Conservation (phyloP, 1,140 invertebrate species). For the Bombus ignitus region DNA sequence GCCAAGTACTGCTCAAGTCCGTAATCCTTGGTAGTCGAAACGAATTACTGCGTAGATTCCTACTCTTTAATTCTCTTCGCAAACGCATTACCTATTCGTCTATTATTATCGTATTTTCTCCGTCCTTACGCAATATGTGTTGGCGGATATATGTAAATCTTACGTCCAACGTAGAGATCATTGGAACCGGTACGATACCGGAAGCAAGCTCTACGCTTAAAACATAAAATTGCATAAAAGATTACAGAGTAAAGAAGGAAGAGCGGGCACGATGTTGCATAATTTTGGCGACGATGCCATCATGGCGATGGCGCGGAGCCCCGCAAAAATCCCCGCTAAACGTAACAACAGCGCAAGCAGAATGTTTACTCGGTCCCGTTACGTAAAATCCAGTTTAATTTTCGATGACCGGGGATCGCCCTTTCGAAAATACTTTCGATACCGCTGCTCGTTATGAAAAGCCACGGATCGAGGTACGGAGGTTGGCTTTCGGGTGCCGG, state of each 20-base stretch:
- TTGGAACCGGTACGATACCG: too few relatives aligned
- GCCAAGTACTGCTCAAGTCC: too few relatives aligned
- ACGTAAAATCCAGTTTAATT: constrained; percentile 16
- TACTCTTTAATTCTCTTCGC: too few relatives aligned
- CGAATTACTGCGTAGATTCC: too few relatives aligned
- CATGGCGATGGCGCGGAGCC: neutral
- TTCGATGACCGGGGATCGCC: neutral
- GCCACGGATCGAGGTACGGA: neutral
- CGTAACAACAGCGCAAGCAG: neutral
- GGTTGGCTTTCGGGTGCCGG: neutral
- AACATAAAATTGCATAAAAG: too few relatives aligned
- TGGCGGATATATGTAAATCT: too few relatives aligned
- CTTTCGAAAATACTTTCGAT: constrained; percentile 26
- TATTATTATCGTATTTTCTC: too few relatives aligned
- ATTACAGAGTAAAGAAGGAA: neutral
- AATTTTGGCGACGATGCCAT: neutral
- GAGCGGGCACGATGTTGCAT: neutral
- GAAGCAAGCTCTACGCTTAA: fast-evolving
- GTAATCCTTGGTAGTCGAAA: too few relatives aligned
- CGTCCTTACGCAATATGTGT: too few relatives aligned
- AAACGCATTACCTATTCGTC: too few relatives aligned
- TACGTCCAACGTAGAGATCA: too few relatives aligned
- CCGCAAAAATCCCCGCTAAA: neutral
- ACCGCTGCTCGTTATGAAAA: neutral
- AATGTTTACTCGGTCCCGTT: constrained; percentile 10